Conservation (phyloP, 2,797 vertebrate species). For the Orientallactaga sibirica region DNA sequence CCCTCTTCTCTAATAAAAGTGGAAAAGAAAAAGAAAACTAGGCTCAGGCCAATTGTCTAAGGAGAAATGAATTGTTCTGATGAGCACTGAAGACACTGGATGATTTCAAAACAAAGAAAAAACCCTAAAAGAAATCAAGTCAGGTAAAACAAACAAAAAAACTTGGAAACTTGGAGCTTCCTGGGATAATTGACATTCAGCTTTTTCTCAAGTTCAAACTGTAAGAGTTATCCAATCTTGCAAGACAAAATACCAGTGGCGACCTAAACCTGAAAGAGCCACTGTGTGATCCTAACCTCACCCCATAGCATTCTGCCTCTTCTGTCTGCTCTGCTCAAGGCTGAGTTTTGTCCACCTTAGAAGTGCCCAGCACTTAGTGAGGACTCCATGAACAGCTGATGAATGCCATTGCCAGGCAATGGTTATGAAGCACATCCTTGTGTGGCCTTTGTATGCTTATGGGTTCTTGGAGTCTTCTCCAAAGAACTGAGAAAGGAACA, state of each 20-base stretch:
- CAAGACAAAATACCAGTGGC: neutral
- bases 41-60: no score
- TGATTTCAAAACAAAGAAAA: slow-evolving; percentile 7
- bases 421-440: neutral
- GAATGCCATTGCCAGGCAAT: neutral
- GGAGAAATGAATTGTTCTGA: neutral
- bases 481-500: no score
- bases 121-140: neutral
- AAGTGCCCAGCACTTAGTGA: neutral
- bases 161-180: neutral
- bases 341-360: neutral
- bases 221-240: neutral
- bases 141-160: neutral
- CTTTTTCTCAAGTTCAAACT: neutral
- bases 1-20: slow-evolving; percentile 37
- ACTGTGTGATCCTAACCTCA: fast-evolving
- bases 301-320: neutral
- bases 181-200: neutral
- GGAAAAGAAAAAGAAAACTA: no score
- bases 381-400: neutral
- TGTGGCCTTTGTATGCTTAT: no score
- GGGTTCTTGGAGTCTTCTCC: no score
- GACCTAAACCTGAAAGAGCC: neutral
- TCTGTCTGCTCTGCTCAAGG: neutral
- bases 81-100: neutral